Percentiles rank a stretch among this genome's conserved stretches.
Evolutionary conservation across 2,113 vertebrate species (phyloP).

Genomic region (Strix uralensis): DNA sequence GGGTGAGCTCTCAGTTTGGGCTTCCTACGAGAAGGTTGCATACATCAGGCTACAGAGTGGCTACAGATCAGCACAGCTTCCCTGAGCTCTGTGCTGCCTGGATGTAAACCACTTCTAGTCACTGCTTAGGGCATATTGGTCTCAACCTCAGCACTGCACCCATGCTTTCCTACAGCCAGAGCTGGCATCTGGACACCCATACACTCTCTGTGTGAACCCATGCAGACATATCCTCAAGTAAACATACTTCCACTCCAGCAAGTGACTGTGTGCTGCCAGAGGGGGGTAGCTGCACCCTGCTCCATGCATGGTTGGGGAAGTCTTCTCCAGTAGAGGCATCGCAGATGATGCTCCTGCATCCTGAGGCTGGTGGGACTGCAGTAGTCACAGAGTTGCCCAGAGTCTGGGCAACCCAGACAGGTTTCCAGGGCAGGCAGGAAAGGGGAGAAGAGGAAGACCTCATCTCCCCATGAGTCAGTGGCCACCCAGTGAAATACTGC

Average conservation of each 20-base stretch:
- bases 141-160: not conserved
- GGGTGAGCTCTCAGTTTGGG: not conserved
- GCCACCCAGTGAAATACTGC: not conserved
- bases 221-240: not conserved
- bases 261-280: not conserved
- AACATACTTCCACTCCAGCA: not conserved
- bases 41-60: rapidly evolving
- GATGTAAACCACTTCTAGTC: not conserved
- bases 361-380: not conserved
- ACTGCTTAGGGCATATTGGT: not conserved
- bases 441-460: not conserved
- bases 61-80: not conserved
- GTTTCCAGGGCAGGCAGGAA: not conserved
- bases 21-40: not conserved
- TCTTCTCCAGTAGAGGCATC: not conserved
- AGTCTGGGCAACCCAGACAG: not conserved
- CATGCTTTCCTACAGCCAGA: not conserved
- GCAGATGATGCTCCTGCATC: not conserved
- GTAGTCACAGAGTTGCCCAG: not conserved
- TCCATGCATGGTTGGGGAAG: not conserved
- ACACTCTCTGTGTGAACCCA: no score
- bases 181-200: not conserved
- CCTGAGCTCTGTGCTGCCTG: not conserved
- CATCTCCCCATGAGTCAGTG: not conserved
- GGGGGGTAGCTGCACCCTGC: not conserved